A percentile compares a stretch with the other conserved stretches of the same genome.
Conservation (phyloP, 2,888 invertebrate genomes). For the Ypsolopha scabrella region DNA sequence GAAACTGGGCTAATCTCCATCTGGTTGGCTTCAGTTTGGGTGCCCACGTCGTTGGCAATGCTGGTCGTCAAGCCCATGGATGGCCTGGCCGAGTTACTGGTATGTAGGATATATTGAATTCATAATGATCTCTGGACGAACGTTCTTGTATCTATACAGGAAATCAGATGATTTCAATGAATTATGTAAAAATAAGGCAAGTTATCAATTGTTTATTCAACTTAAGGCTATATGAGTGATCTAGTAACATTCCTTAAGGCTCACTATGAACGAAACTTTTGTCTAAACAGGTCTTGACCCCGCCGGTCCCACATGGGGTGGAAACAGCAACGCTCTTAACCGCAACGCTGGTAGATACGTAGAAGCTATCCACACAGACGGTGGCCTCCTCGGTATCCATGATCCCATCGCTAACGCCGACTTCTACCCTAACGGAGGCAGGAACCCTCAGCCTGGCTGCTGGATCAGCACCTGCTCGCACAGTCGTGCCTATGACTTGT, state of each 20-base stretch:
- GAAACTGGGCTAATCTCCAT: conserved; percentile 46
- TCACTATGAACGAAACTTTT: neutral
- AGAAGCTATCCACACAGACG: conserved; percentile 20
- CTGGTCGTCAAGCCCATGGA: conserved; percentile 30
- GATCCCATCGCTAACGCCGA: conserved; percentile 33
- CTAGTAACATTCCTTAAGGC: neutral
- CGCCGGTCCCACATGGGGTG: conserved; percentile 49
- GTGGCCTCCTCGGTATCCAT: conserved; percentile 34
- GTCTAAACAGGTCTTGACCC: conserved; percentile 14
- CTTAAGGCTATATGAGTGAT: neutral
- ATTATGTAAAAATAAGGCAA: neutral
- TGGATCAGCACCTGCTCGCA: conserved; percentile 38
- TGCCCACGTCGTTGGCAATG: conserved; percentile 46
- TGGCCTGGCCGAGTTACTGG: conserved; percentile 38
- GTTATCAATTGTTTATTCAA: neutral
- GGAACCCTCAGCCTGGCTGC: conserved; percentile 46
- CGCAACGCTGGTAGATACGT: conserved; percentile 22
- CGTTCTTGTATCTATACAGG: no score
- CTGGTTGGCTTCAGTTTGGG: conserved; percentile 50
- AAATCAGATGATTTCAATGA: neutral
- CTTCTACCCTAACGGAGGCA: conserved; percentile 55
- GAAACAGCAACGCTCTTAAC: conserved; percentile 8
- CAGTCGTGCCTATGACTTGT: conserved; percentile 31
- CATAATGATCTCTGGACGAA: no score
- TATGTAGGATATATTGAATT: conserved; percentile 9